Base-by-base conservation (phyloP, 2,888 invertebrate genomes). In the Frankliniella intonsa region DNA sequence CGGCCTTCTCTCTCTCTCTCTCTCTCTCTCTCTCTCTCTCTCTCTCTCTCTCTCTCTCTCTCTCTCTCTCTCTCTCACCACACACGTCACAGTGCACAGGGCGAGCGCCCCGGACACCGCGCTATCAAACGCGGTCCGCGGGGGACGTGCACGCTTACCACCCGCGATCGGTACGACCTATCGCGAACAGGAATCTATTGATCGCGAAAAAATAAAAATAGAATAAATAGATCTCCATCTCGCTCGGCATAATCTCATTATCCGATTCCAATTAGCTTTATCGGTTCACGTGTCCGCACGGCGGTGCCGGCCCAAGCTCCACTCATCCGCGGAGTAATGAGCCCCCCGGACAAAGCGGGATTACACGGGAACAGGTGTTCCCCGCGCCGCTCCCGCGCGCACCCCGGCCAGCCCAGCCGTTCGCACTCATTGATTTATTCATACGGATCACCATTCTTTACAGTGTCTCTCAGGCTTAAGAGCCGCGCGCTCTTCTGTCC, bases 381-480 rank as follows among this genome's bases (percentile, higher is more conserved):
- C 38, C 3, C 38, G 38, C 38, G 38, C 38, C 38, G 38, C 38
- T 5, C 3, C 38, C 38, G 38, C 38, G n/a, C n/a, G 55, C 62
- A 62, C 62, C 62, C 14, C 19, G n/a, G 17, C 62, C 19, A 12
- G 55, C 19, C 55, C 17, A 62, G 62, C 62, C 69, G 69, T 76
- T 76, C 69, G 69, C 69, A 76, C 69, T 76, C 69, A 76, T 76
- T 76, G 69, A 76, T 76, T 76, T 76, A 76, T 76, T 76, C 22
- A 76, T 76, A 25, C 69, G 69, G 69, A 76, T 76, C 25, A 76
- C 69, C 25, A 76, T 76, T 25, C 69, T 76, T 76, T 76, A 25
- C 12, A 12, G 25, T 76, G 69, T 22, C 25, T 19, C 17, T 55
- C 19, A 14, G 14, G 55, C 55, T 55, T 55, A 55, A 19, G 55